A percentile compares a stretch with the other conserved stretches of the same genome.
Evolutionary conservation across 2,113 vertebrate species (phyloP).

Genomic region (Actinemys pallida): DNA sequence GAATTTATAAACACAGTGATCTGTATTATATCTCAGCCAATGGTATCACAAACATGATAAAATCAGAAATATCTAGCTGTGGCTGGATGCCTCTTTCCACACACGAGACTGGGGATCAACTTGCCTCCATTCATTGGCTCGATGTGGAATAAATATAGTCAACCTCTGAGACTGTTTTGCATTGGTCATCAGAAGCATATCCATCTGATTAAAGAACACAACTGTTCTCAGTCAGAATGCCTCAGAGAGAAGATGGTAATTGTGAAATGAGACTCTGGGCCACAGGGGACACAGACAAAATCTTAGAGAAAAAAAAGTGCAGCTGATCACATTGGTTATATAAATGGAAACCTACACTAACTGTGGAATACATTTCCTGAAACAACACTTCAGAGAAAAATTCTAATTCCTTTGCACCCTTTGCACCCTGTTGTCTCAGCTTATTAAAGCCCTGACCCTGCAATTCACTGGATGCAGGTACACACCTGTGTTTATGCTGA

Average conservation of each 20-base stretch:
- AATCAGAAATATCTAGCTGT: background rate
- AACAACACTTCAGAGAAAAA: background rate
- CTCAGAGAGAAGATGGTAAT: background rate
- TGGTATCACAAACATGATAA: background rate
- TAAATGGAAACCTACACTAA: background rate
- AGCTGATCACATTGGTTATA: background rate
- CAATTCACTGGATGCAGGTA: background rate
- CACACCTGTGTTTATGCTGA: background rate
- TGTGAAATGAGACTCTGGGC: background rate
- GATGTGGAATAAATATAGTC: background rate
- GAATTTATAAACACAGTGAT: background rate
- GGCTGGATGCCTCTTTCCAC: background rate
- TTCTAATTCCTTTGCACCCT: background rate
- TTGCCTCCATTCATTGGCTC: background rate
- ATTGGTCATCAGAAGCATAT: fast-evolving
- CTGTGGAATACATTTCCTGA: background rate
- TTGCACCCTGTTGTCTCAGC: background rate
- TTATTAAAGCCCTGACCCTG: background rate
- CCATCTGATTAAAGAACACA: fast-evolving
- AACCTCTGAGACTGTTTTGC: background rate
- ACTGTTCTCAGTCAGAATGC: background rate
- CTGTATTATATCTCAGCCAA: constrained; percentile 7
- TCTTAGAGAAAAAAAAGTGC: background rate
- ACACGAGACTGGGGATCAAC: background rate
- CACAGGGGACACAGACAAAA: background rate